Evolutionary conservation across 2,113 vertebrate species (phyloP).

Genomic region (Neolamprologus longior): DNA sequence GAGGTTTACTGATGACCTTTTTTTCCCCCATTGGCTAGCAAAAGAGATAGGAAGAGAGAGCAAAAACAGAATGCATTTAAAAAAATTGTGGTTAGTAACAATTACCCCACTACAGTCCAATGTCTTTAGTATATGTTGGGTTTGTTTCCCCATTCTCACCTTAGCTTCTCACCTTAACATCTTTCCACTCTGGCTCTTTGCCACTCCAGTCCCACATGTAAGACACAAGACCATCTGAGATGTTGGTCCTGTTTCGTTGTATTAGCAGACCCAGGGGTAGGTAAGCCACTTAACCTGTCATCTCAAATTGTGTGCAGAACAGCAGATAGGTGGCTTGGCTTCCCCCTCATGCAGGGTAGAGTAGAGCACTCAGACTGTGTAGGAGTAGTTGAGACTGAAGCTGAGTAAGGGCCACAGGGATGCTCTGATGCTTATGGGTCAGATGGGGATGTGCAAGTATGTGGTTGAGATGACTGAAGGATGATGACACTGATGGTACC

Average conservation of each 20-base stretch:
- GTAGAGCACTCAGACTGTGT: slow-evolving; percentile 14
- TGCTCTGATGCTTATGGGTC: slow-evolving; percentile 12
- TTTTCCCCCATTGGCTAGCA: not conserved
- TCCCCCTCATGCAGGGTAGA: slow-evolving; percentile 1
- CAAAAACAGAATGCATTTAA: not conserved
- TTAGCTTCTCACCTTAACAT: not conserved
- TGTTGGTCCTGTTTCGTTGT: slow-evolving; percentile 33
- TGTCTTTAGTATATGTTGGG: not conserved
- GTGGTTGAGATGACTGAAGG: slow-evolving; percentile 12
- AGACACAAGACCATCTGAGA: not conserved
- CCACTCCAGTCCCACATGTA: not conserved
- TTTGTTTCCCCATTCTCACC: not conserved
- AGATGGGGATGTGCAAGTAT: slow-evolving; percentile 8
- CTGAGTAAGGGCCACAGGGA: slow-evolving; percentile 22
- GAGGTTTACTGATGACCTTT: not conserved
- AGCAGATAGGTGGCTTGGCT: slow-evolving; percentile 33
- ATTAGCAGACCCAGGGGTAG: slow-evolving; percentile 46
- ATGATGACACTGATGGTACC: not conserved
- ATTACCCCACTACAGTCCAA: not conserved
- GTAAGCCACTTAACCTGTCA: slow-evolving; percentile 76
- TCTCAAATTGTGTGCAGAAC: slow-evolving; percentile 57
- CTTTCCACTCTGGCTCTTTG: not conserved
- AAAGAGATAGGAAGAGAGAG: not conserved
- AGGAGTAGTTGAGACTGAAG: slow-evolving; percentile 5
- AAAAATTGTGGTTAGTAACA: not conserved